Evolutionary conservation across 2,888 invertebrate species (phyloP), one percentile per base, ranked within the genome.

Genomic region (Ectobius pallidus): DNA sequence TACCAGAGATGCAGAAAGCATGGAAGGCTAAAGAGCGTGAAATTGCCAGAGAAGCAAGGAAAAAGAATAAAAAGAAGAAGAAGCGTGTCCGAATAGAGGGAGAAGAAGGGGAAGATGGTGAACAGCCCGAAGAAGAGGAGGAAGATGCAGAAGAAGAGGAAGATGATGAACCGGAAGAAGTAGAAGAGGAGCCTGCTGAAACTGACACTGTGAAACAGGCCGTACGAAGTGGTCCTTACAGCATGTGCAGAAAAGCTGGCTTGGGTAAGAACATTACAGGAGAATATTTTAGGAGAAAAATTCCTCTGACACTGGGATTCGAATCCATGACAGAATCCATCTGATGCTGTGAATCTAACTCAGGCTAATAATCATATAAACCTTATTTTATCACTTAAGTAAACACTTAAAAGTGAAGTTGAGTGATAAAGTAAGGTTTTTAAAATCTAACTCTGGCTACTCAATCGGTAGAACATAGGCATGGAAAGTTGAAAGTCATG

Each of bases 151-250:
- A 87, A 11, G 90, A 90, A 65, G 87, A 88, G 6, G 86, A 86
- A 44, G 86, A 86, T 0, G 87, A 88, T 0, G 84, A 85, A 2
- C 86, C 87, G 0, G 83, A 82, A 0, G 83, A 84, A 7, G 82
- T 84, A 0, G 87, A 89, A 7, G 87, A 87, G 1, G 72, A 75
- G 1, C 78, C 80, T 1, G 77, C 78, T 0, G 85, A 86, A 0
- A 70, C 73, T 11, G 89, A 91, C 73, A 86, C 87, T 4, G 86
- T 96, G 30, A 97, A 96, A 81, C 93, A 95, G 79, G 95, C 96
- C 0, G 90, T 91, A 68, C 87, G 96, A 73, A 92, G 93, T 55
- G 96, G 97, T 1, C 93, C 95, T 0, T 98, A 98, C 81, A 90
- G 92, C 46, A 89, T 97, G 77, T 97, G 97, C 79, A 87, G 91